phyloP scores from a whole-genome alignment of 1,140 invertebrate genomes.

The Pemphigus obesinymphae region DNA sequence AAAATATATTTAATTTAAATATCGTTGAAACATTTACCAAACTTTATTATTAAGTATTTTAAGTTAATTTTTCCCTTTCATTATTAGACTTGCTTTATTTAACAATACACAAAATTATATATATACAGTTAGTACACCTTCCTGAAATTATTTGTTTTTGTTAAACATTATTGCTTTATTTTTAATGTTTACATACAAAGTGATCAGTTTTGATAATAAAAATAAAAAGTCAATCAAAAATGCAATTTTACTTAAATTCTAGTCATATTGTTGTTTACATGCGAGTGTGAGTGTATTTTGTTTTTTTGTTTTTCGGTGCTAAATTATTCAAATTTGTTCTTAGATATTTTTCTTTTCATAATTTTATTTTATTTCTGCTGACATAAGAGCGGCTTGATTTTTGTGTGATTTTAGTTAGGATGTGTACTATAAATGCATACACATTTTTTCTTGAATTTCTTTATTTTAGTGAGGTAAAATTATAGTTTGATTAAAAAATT shows the following conservation, averaged over 20 bases:
- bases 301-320: background rate
- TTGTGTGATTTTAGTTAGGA: background rate
- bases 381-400: background rate
- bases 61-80: background rate
- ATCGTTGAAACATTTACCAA: background rate
- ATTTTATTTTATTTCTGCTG: background rate
- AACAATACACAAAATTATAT: background rate
- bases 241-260: background rate
- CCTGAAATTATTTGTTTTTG: background rate
- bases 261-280: background rate
- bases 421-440: background rate
- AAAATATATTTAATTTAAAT: background rate
- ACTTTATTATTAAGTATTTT: background rate
- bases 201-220: background rate
- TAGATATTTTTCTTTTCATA: background rate
- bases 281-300: background rate
- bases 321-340: background rate
- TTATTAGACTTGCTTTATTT: background rate
- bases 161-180: background rate
- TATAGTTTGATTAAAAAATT: slow-evolving; percentile 6
- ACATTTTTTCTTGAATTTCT: background rate
- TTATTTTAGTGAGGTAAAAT: background rate
- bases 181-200: background rate
- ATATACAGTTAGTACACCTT: background rate
- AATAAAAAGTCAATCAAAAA: background rate